Evolutionary conservation across 2,888 invertebrate genomes (phyloP).

Genomic region (Branchinecta sandiegonensis): DNA sequence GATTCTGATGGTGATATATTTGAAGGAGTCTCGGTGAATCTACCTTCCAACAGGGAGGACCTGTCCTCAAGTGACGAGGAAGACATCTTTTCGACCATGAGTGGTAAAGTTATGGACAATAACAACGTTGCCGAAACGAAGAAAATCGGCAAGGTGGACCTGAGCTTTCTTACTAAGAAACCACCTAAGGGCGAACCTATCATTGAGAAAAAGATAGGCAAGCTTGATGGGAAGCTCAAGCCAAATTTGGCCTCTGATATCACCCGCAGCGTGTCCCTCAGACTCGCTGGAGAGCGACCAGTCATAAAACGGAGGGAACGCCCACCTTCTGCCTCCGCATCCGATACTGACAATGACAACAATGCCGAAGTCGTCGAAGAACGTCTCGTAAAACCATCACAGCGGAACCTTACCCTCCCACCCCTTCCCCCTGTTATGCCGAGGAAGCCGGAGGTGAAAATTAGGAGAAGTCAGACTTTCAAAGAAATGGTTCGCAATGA

Average conservation of each 20-base stretch:
- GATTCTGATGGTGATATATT: too few relatives aligned
- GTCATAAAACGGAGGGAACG: slow-evolving; percentile 5
- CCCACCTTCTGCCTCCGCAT: slow-evolving; percentile 11
- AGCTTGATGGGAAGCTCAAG: slow-evolving; percentile 4
- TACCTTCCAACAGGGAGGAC: too few relatives aligned
- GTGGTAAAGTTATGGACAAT: not conserved
- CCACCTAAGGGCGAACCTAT: not conserved
- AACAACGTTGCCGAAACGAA: not conserved
- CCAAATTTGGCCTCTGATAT: not conserved
- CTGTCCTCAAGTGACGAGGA: too few relatives aligned
- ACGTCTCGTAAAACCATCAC: not conserved
- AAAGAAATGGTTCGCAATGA: not conserved
- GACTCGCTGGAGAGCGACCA: not conserved
- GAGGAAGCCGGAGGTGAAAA: slow-evolving; percentile 6
- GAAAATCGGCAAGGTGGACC: not conserved
- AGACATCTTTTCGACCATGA: too few relatives aligned
- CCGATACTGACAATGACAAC: slow-evolving; percentile 11
- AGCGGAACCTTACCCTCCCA: not conserved
- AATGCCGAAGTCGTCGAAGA: slow-evolving; percentile 15
- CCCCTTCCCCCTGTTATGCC: slow-evolving; percentile 11
- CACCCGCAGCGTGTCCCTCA: slow-evolving; percentile 2
- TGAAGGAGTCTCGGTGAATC: too few relatives aligned
- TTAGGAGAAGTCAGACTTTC: slow-evolving; percentile 9
- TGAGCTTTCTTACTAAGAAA: slow-evolving; percentile 3
- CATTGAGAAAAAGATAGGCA: not conserved